phyloP scores from a whole-genome alignment of 1,140 invertebrate species.

The Cherax quadricarinatus region DNA sequence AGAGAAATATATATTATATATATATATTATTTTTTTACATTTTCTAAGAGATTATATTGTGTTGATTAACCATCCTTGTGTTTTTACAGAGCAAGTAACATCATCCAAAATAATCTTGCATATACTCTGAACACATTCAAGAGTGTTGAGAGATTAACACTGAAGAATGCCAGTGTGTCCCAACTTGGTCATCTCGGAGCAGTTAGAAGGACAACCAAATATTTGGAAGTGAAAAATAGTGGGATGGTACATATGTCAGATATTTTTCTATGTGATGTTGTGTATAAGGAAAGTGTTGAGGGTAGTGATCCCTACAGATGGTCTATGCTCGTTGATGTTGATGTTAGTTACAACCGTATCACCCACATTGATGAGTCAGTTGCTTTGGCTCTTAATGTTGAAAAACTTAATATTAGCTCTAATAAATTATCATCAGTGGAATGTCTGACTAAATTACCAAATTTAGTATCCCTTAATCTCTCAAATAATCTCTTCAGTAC shows the following conservation, averaged over 20 bases:
- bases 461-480: conserved; percentile 86
- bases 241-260: conserved; percentile 82
- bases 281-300: conserved; percentile 79
- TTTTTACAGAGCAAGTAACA: conserved; percentile 68
- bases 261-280: conserved; percentile 86
- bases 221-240: conserved; percentile 81
- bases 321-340: conserved; percentile 82
- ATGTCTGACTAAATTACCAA: conserved; percentile 87
- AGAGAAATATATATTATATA: too few relatives aligned
- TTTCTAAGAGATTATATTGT: too few relatives aligned
- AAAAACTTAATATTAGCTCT: conserved; percentile 83
- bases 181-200: conserved; percentile 75
- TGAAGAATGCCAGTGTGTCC: conserved; percentile 81
- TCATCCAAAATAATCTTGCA: conserved; percentile 62
- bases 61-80: background rate
- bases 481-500: conserved; percentile 83
- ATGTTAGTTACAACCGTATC: conserved; percentile 89
- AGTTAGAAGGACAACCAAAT: conserved; percentile 83
- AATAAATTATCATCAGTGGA: conserved; percentile 87
- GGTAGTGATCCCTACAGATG: conserved; percentile 79
- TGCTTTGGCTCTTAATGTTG: conserved; percentile 86
- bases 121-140: conserved; percentile 69
- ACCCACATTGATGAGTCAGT: conserved; percentile 87
- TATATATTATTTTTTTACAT: too few relatives aligned
- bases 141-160: conserved; percentile 81